Evolutionary conservation across 2,797 vertebrate species (phyloP), one percentile per base, ranked within the genome.

Genomic region (Gobio occitaniae): DNA sequence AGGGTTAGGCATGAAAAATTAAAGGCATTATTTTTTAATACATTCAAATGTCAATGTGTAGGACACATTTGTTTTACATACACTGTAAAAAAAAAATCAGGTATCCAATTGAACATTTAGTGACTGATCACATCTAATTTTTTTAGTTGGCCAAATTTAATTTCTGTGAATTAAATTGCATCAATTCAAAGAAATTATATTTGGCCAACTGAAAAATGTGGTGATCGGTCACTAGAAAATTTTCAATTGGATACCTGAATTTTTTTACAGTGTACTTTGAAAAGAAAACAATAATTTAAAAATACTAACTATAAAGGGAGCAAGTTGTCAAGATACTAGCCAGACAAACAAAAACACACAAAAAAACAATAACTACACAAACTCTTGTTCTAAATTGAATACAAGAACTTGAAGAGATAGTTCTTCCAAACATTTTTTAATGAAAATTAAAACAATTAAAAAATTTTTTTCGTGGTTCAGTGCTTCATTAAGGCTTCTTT

Each of bases 381-480:
- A 32, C 25, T 32, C 25, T 50, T 44, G 13, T 29, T 72, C 7
- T 15, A 47, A 71, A 71, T 21, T 47, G 21, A 6, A 47, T 1
- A 59, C 56, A 59, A n/a, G 0, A 59, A n/a, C 54, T 56, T 21
- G 54, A 56, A 9, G 2, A 70, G 19, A 70, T 17, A 38, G 9
- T 68, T 16, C 44, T 48, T 0, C 44, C 70, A 16, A 80, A 80
- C 19, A n/a, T 59, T 81, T 81, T 54, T 47, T 16, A 82, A 47
- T 32, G 54, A 48, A 25, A 25, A 25, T 25, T 25, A 25, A 25
- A 25, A 25, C 25, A 25, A 25, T 25, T 1, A 25, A 25, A 25
- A 25, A 25, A 25, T 1, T 25, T 81, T 66, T 48, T 25, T 32
- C 2, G 32, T 25, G 25, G 25, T 32, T 32, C 32, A 32, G 2